These are phyloP conservation scores for Glandiceps talaboti DNA, from an alignment of 53 echinoderm and acorn worm genomes.

Conservation along the genomic window DNA sequence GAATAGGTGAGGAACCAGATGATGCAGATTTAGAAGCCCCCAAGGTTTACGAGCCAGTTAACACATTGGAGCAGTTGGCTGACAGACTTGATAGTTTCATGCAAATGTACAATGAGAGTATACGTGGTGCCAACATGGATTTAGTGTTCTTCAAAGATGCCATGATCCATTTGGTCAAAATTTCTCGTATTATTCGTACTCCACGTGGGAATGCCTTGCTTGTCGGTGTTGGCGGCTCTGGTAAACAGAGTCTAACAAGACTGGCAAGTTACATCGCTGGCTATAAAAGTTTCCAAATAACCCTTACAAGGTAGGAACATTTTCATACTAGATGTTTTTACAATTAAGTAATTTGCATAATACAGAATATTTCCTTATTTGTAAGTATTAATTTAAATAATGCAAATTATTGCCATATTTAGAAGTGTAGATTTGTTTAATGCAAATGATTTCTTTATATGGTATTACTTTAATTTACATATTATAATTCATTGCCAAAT, in stretches of 20 bases:
- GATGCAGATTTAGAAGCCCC: conserved; percentile 98
- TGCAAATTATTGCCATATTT: no score
- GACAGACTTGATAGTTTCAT: conserved; percentile 52
- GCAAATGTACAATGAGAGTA: conserved; percentile 77
- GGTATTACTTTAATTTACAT: no score
- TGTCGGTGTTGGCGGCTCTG: conserved; percentile 93
- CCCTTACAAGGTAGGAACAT: conserved; percentile 76
- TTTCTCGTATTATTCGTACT: conserved; percentile 87
- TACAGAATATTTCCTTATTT: no score
- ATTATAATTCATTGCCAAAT: no score
- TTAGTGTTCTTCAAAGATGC: conserved; percentile 99
- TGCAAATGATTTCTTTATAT: no score
- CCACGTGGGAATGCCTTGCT: conserved; percentile 81
- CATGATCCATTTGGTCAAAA: conserved; percentile 86
- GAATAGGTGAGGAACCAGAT: conserved; percentile 97
- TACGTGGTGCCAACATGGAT: conserved; percentile 90
- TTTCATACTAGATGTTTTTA: no score
- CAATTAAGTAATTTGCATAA: no score
- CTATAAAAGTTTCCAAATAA: conserved; percentile 97
- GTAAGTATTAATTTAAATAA: no score
- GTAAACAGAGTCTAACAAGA: conserved; percentile 91
- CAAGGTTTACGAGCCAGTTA: conserved; percentile 90
- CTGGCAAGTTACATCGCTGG: conserved; percentile 91
- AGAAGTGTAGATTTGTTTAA: no score
- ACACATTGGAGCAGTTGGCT: conserved; percentile 39